Conservation (phyloP, 2,113 vertebrate species). For the Osmerus mordax region DNA sequence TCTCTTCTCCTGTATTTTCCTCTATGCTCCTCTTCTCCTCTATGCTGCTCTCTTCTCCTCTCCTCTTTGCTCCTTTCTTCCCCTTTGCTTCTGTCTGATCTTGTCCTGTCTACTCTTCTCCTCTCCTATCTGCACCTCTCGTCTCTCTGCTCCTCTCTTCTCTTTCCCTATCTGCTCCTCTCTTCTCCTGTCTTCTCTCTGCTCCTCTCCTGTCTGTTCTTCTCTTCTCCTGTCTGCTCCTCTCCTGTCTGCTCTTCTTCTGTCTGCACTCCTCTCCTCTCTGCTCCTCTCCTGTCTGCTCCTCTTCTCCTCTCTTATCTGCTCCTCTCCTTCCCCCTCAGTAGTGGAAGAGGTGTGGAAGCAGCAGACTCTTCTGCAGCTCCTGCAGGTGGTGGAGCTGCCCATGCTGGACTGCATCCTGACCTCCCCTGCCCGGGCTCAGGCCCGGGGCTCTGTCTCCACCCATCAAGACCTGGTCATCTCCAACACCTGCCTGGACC, state of each 20-base stretch:
- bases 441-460: conserved; percentile 41
- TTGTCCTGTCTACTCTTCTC: too few species aligned
- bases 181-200: not conserved
- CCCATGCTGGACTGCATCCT: conserved; percentile 80
- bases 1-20: not conserved
- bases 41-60: too few species aligned
- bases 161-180: not conserved
- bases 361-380: conserved; percentile 77
- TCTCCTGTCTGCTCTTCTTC: not conserved
- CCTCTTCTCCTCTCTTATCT: not conserved
- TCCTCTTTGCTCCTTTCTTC: too few species aligned
- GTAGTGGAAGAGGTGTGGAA: conserved; percentile 81
- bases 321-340: conserved; percentile 34
- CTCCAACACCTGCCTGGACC: conserved; percentile 82
- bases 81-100: too few species aligned
- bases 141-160: not conserved
- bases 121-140: not conserved
- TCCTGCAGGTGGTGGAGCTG: conserved; percentile 81
- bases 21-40: not conserved
- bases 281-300: not conserved
- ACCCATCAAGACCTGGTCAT: conserved; percentile 78
- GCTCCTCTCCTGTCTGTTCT: too few species aligned
- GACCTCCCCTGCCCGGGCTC: conserved; percentile 65
- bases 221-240: not conserved
- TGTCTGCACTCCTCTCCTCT: not conserved